phyloP scores from a whole-genome alignment of 2,888 invertebrate genomes.

The Drosophila monieri region DNA sequence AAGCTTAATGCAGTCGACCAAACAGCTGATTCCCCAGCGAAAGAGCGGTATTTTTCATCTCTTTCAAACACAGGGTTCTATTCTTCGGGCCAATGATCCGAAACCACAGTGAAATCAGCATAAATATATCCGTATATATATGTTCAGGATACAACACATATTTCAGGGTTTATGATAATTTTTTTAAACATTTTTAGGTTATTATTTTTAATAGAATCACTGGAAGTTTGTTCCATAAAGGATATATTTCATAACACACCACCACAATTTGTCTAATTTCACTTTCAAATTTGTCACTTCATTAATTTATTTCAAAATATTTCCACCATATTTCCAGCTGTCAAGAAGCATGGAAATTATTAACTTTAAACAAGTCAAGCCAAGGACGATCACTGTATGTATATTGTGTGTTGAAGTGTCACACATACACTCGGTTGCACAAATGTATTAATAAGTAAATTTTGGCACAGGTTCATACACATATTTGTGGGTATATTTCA shows the following conservation, averaged over 20 bases:
- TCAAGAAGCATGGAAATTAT: background rate
- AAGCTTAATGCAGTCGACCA: constrained; percentile 31
- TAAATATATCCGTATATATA: background rate
- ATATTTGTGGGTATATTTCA: constrained; percentile 9
- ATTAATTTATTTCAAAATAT: background rate
- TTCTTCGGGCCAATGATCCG: constrained; percentile 39
- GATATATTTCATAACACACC: background rate
- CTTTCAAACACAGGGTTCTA: constrained; percentile 23
- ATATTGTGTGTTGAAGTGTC: background rate
- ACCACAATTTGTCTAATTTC: background rate
- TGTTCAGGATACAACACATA: background rate
- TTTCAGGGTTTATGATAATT: background rate
- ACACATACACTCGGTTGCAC: constrained; percentile 9
- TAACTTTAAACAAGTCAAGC: background rate
- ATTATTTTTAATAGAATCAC: background rate
- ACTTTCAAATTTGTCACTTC: background rate
- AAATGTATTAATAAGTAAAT: constrained; percentile 41
- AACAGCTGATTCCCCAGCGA: constrained; percentile 26
- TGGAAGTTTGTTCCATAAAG: background rate
- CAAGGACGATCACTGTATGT: constrained; percentile 12
- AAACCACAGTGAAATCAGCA: constrained; percentile 24
- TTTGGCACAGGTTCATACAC: constrained; percentile 32
- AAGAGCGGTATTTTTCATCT: background rate
- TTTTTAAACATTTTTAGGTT: background rate
- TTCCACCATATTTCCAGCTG: background rate